Evolutionary conservation across 2,888 invertebrate genomes (phyloP), one percentile per base, ranked within the genome.

Genomic region (Torymus tubicola): DNA sequence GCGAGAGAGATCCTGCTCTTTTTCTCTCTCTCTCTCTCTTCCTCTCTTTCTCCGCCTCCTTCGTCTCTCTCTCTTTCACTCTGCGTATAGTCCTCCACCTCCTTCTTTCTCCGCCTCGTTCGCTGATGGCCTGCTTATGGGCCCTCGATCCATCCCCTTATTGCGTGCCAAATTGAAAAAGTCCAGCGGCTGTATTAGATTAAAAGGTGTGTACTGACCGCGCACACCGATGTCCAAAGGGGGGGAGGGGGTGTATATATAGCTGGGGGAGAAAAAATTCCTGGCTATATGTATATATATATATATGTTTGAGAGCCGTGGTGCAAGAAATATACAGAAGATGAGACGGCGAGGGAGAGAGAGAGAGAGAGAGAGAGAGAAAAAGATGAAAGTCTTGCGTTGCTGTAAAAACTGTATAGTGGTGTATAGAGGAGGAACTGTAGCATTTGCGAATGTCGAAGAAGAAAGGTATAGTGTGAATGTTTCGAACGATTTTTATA

Each of bases 81-180:
- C 72, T 50, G 21, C 21, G 21, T 21, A 21, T 21, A 2, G 21
- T 21, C 21, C 21, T 21, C 21, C 21, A 21, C 21, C 21, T 21
- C 21, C 21, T 53, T 50, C 67, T 63, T 76, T 61, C 18, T 50
- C 16, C 55, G 18, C 42, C 64, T 53, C 64, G 74, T 60, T 61
- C 67, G 73, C 50, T 78, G 77, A 80, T 80, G 77, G 79, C 57
- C 77, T 80, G 80, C 80, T 80, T 80, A 82, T 82, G 80, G 80
- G 57, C 8, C 8, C 65, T 65, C 69, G 73, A 75, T 78, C 71
- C 71, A 57, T 75, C 70, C 68, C 70, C 65, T 78, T 70, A 77
- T 82, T 82, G 79, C 82, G 79, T 82, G 80, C 79, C 73, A 82
- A 82, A 82, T 82, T 82, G 82, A 82, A 82, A 82, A 82, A 82